Evolutionary conservation across 1,140 invertebrate genomes (phyloP).

Genomic region (Helicoverpa armigera): DNA sequence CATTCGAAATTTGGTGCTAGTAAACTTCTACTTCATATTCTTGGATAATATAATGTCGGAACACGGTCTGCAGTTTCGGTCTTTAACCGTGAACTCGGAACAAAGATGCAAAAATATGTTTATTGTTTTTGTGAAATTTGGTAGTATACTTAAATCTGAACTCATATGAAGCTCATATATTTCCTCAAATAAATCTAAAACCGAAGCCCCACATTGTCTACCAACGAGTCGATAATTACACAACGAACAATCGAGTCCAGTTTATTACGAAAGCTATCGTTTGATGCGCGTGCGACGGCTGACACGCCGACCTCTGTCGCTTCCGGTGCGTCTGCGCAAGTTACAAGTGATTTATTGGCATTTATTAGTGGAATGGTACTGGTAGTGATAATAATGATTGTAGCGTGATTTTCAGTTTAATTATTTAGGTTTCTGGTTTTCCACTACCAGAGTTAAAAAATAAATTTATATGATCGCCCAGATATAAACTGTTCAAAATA

Average conservation of each 20-base stretch:
- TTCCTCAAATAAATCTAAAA: not conserved
- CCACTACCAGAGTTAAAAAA: too few relatives aligned
- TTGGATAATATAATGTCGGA: too few relatives aligned
- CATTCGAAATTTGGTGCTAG: too few relatives aligned
- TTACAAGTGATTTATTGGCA: conserved; percentile 47
- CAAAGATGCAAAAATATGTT: too few relatives aligned
- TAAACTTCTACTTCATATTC: too few relatives aligned
- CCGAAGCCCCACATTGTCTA: conserved; percentile 14
- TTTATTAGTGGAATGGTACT: conserved; percentile 41
- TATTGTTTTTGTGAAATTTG: too few relatives aligned
- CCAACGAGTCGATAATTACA: conserved; percentile 18
- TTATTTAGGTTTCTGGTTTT: not conserved
- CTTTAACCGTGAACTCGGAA: too few relatives aligned
- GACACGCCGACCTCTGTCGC: conserved; percentile 54
- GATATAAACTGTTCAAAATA: too few relatives aligned
- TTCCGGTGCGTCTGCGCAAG: conserved; percentile 48
- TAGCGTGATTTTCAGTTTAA: conserved; percentile 13
- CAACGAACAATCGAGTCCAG: conserved; percentile 32
- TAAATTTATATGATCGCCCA: too few relatives aligned
- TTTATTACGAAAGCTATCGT: conserved; percentile 50
- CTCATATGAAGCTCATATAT: not conserved
- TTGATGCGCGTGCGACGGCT: conserved; percentile 48
- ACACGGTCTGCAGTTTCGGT: too few relatives aligned
- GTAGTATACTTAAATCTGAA: not conserved
- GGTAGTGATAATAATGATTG: conserved; percentile 19